These are phyloP conservation scores for Helleia helle DNA, from an alignment of 2,888 invertebrate species.

Conservation along the genomic window DNA sequence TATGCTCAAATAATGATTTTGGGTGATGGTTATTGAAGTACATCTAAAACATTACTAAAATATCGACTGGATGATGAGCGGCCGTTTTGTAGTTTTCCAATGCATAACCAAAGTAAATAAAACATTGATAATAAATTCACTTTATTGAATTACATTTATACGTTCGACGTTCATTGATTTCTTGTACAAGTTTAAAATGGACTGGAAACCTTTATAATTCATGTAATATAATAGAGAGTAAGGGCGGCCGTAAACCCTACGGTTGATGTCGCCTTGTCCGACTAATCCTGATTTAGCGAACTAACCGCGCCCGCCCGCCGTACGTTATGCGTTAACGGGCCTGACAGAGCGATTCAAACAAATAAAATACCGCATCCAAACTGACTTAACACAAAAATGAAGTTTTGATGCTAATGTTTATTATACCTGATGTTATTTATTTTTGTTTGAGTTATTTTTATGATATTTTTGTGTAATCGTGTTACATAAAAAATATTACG, in stretches of 20 bases:
- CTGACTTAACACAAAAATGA: not conserved
- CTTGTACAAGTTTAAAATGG: constrained; percentile 6
- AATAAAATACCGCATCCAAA: constrained; percentile 1
- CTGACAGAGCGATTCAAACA: constrained; percentile 26
- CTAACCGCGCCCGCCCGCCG: constrained; percentile 39
- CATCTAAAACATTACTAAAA: not conserved
- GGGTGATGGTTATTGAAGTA: not conserved
- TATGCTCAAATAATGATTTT: constrained; percentile 3
- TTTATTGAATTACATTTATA: not conserved
- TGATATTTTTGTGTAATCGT: too few relatives aligned
- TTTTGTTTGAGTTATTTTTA: too few relatives aligned
- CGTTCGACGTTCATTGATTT: constrained; percentile 6
- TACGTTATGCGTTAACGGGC: constrained; percentile 50
- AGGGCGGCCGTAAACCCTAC: constrained; percentile 50
- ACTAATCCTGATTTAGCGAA: constrained; percentile 70
- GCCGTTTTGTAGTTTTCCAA: too few relatives aligned
- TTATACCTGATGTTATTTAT: too few relatives aligned
- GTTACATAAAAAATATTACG: too few relatives aligned
- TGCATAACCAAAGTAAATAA: not conserved
- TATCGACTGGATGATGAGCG: too few relatives aligned
- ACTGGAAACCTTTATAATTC: constrained; percentile 35
- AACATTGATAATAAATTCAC: not conserved
- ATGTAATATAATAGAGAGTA: constrained; percentile 48
- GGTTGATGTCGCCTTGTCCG: constrained; percentile 51
- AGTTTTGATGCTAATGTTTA: too few relatives aligned